A percentile compares a stretch with the other conserved stretches of the same genome.
Evolutionary conservation across 2,888 invertebrate species (phyloP).

Genomic region (Synanthedon andrenaeformis): DNA sequence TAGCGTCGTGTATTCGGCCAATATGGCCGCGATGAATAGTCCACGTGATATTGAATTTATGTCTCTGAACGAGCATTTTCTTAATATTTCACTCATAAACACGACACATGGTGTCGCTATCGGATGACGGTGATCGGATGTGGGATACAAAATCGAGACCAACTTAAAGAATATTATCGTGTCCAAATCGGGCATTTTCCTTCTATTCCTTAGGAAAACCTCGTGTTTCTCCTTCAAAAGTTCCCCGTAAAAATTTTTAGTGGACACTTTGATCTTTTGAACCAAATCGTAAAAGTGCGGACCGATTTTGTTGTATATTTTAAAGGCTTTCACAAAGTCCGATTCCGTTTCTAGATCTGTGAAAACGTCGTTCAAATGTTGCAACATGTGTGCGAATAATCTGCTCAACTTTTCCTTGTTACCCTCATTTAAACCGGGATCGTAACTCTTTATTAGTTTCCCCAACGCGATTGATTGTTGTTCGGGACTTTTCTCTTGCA

Average conservation of each 20-base stretch:
- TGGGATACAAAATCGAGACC: slow-evolving; percentile 84
- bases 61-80: slow-evolving; percentile 72
- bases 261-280: slow-evolving; percentile 76
- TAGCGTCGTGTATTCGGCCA: slow-evolving; percentile 81
- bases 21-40: slow-evolving; percentile 78
- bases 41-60: slow-evolving; percentile 81
- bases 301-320: slow-evolving; percentile 68
- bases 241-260: slow-evolving; percentile 76
- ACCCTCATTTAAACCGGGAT: slow-evolving; percentile 81
- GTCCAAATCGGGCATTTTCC: slow-evolving; percentile 74
- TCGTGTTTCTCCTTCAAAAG: slow-evolving; percentile 79
- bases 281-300: slow-evolving; percentile 77
- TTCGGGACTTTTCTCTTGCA: slow-evolving; percentile 71
- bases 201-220: slow-evolving; percentile 70
- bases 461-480: slow-evolving; percentile 80
- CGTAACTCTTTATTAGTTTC: slow-evolving; percentile 88
- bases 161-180: slow-evolving; percentile 86
- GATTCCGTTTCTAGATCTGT: slow-evolving; percentile 35
- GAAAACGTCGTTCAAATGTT: slow-evolving; percentile 80
- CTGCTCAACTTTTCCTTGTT: slow-evolving; percentile 82
- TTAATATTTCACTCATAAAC: slow-evolving; percentile 85
- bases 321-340: slow-evolving; percentile 66
- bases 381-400: slow-evolving; percentile 81
- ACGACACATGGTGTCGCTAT: slow-evolving; percentile 87
- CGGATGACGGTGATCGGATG: slow-evolving; percentile 91